Evolutionary conservation across 2,888 invertebrate genomes (phyloP).

Genomic region (Ceriagrion tenellum): DNA sequence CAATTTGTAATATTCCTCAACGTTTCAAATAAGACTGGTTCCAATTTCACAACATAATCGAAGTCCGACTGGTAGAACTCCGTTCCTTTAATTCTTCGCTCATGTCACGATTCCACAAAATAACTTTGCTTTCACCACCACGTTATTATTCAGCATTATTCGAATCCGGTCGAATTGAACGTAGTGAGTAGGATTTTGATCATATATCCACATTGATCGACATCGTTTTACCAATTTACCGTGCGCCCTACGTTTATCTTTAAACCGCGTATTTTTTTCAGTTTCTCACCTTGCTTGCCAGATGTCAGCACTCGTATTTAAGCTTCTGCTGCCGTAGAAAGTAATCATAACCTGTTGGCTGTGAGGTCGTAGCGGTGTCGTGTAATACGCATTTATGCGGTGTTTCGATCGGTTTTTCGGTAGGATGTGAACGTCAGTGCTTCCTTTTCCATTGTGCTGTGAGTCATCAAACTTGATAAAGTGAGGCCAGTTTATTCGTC

Average conservation of each 20-base stretch:
- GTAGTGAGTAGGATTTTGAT: too few species aligned
- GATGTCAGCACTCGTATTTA: slow-evolving; percentile 45
- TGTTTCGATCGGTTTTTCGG: slow-evolving; percentile 12
- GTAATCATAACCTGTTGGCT: slow-evolving; percentile 66
- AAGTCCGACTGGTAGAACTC: too few species aligned
- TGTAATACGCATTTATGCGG: slow-evolving; percentile 46
- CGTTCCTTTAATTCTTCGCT: too few species aligned
- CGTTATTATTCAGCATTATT: too few species aligned
- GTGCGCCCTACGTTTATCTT: neutral
- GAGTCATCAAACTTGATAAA: neutral
- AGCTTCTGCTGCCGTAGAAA: slow-evolving; percentile 58
- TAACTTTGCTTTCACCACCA: too few species aligned
- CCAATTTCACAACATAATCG: too few species aligned
- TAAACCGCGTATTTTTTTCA: neutral
- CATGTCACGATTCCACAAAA: too few species aligned
- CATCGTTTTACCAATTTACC: too few species aligned
- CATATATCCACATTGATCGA: too few species aligned
- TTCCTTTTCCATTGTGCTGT: neutral
- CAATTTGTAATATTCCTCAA: too few species aligned
- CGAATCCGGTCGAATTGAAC: too few species aligned
- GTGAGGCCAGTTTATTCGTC: neutral
- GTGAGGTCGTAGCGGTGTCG: slow-evolving; percentile 11
- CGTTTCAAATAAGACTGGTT: too few species aligned
- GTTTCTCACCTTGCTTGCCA: neutral
- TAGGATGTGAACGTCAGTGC: neutral